Percentiles rank a stretch among this genome's conserved stretches.
These are phyloP conservation scores for Channallabes apus DNA, from an alignment of 2,797 vertebrate species.

Conservation along the genomic window DNA sequence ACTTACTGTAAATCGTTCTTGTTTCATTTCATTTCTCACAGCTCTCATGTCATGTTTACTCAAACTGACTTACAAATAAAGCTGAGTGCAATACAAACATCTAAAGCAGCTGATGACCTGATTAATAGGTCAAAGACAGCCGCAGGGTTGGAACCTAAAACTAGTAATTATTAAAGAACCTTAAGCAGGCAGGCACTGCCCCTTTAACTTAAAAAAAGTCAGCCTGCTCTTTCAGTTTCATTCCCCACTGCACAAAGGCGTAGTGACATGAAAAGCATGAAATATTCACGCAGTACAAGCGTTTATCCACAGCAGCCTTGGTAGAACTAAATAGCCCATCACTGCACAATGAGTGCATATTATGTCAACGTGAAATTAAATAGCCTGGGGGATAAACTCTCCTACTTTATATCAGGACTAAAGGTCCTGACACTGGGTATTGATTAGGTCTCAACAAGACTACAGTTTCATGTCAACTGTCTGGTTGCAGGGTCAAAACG, in stretches of 20 bases:
- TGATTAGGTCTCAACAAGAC: background rate
- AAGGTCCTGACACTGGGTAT: background rate
- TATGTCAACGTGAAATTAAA: conserved; percentile 20
- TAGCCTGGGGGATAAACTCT: background rate
- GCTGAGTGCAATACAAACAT: background rate
- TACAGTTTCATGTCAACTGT: background rate
- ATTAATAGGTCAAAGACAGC: background rate
- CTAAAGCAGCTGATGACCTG: background rate
- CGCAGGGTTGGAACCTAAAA: background rate
- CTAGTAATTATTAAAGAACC: conserved; percentile 11
- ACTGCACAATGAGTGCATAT: background rate
- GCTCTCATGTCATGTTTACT: background rate
- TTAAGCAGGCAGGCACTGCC: background rate
- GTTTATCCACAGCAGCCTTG: conserved; percentile 41
- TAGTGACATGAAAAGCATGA: conserved; percentile 28
- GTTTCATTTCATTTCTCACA: background rate
- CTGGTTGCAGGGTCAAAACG: background rate
- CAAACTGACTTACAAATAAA: background rate
- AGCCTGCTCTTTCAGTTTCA: no score
- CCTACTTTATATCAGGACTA: conserved; percentile 8
- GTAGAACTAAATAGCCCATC: conserved; percentile 24
- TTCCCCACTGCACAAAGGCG: background rate
- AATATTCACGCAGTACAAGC: conserved; percentile 54
- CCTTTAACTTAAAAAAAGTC: background rate
- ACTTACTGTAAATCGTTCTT: background rate